These are phyloP conservation scores for Ailurus styani DNA, from an alignment of 2,113 vertebrate genomes.

Conservation along the genomic window DNA sequence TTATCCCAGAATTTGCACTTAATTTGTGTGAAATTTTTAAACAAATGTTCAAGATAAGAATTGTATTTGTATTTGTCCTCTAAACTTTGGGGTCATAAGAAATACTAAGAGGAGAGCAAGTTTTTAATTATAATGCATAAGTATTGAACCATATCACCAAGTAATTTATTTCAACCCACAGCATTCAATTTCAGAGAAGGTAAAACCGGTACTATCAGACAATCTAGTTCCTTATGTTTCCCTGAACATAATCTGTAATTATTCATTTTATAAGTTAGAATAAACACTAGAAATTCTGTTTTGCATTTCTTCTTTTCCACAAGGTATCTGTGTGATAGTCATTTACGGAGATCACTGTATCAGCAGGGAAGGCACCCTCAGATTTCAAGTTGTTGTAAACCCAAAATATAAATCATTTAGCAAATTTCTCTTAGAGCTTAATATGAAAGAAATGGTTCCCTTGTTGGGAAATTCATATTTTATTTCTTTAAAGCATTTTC, in stretches of 20 bases:
- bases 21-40: neutral
- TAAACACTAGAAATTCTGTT: neutral
- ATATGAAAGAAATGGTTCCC: neutral
- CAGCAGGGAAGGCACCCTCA: neutral
- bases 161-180: slow-evolving; percentile 31
- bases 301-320: neutral
- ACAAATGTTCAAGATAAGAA: neutral
- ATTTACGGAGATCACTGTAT: neutral
- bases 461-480: neutral
- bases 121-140: neutral
- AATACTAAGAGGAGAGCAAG: neutral
- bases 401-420: neutral
- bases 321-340: neutral
- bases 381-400: neutral
- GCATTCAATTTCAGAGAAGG: neutral
- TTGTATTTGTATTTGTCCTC: neutral
- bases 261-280: neutral
- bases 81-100: slow-evolving; percentile 5
- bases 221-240: slow-evolving; percentile 25
- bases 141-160: neutral
- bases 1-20: neutral
- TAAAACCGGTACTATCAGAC: slow-evolving; percentile 7
- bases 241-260: slow-evolving; percentile 45
- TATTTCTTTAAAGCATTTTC: neutral
- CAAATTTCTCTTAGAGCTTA: neutral